These are phyloP conservation scores for Colius striatus DNA, from an alignment of 2,113 vertebrate genomes.

Conservation along the genomic window DNA sequence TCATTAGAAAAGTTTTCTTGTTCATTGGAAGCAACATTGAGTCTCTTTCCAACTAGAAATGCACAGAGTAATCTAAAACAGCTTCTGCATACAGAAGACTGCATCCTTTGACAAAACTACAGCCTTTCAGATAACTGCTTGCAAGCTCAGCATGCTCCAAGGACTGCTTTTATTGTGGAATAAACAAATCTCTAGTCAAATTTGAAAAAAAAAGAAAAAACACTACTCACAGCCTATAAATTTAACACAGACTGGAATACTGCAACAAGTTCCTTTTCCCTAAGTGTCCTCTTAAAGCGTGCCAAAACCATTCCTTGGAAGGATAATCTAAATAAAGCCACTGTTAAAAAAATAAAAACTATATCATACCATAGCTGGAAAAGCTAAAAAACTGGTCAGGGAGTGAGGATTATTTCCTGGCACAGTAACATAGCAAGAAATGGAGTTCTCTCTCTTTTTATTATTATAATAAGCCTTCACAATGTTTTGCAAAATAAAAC, in stretches of 20 bases:
- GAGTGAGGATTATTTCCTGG: slow-evolving; percentile 25
- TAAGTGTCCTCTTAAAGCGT: neutral
- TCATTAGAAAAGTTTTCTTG: neutral
- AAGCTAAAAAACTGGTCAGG: neutral
- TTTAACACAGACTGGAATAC: neutral
- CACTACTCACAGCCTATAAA: neutral
- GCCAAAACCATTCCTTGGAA: slow-evolving; percentile 38
- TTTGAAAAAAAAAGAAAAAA: neutral
- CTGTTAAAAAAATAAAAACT: slow-evolving; percentile 38
- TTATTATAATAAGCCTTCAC: neutral
- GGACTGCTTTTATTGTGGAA: neutral
- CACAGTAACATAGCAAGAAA: neutral
- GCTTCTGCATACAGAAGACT: neutral
- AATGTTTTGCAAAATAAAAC: neutral
- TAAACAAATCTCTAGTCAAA: neutral
- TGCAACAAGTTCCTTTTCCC: slow-evolving; percentile 24
- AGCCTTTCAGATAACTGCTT: neutral
- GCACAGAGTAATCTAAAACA: neutral
- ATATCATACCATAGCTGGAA: neutral
- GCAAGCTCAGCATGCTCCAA: neutral
- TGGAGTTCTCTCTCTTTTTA: neutral
- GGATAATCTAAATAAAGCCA: slow-evolving; percentile 43
- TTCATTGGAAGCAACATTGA: neutral
- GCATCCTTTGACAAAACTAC: neutral
- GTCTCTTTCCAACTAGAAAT: neutral